Base-by-base conservation (phyloP, 2,113 vertebrate genomes). In the Puma concolor region DNA sequence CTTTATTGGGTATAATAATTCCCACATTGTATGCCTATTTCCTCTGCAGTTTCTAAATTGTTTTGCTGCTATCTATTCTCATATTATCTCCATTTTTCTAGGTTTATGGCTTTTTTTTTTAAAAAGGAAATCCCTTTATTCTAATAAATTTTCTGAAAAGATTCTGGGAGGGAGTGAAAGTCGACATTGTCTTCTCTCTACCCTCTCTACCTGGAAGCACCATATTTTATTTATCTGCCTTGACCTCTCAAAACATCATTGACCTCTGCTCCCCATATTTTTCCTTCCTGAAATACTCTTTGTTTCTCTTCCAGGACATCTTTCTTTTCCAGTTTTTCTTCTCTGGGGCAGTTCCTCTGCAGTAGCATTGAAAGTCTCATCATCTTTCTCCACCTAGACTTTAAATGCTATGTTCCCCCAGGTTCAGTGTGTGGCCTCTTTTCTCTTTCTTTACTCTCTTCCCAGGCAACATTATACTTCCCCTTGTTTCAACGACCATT, bases 161-260 rank as follows among this genome's bases (percentile, higher is more conserved):
- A 31, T 87, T 69, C 13, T n/a, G 5, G 12, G 17, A 69, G 23
- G 21, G 7, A 38, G 33, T 3, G 1, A 77, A 13, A 29, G 6
- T 36, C 0, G 0, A 7, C 21, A 8, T 10, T 33, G 6, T 44
- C 23, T 83, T 79, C 50, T n/a, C 6, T 38, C n/a, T 44, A 8
- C 7, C 13, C 10, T 14, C 2, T 31, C 9, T 38, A 19, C 23
- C 21, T 6, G 29, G 29, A 93, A 52, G 38, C 54, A 29, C 6
- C 6, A 5, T 15, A n/a, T 41, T 44, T 74, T 23, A 25, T 67
- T 67, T 64, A 44, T 36, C 14, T 23, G 0, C 25, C 33, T 11
- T 85, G 41, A 83, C 17, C 10, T 57, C 12, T 76, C 23, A 14
- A 44, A 76, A 12, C 7, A 54, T 4, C 5, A 2, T 7, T 36